Conservation (phyloP, 2,113 vertebrate species). For the Percina caprodes region DNA sequence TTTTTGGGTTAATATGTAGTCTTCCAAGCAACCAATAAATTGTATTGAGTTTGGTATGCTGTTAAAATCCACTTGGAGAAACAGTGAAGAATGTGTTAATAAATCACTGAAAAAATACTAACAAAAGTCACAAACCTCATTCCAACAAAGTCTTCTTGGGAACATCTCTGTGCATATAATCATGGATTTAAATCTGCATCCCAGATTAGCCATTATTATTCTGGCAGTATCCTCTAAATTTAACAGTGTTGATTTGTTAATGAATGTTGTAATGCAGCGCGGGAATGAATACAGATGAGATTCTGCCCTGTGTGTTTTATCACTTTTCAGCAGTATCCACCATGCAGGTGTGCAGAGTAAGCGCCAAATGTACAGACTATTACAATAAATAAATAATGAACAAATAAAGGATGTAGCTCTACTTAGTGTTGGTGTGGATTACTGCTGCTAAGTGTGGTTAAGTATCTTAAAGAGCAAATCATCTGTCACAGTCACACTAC, state of each 20-base stretch:
- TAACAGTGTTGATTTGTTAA: slow-evolving; percentile 34
- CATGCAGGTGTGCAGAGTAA: slow-evolving; percentile 8
- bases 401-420: neutral
- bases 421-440: slow-evolving; percentile 1
- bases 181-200: slow-evolving; percentile 15
- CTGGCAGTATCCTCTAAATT: slow-evolving; percentile 27
- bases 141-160: neutral
- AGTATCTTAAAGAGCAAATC: slow-evolving; percentile 1
- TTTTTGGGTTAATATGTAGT: neutral
- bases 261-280: slow-evolving; percentile 40
- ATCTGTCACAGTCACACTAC: neutral
- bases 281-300: slow-evolving; percentile 37
- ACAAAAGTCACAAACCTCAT: neutral
- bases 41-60: neutral
- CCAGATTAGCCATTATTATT: slow-evolving; percentile 23
- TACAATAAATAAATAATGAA: slow-evolving; percentile 10
- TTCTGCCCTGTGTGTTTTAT: slow-evolving; percentile 28
- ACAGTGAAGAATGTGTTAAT: neutral
- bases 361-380: neutral
- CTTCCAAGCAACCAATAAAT: neutral
- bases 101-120: neutral
- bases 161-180: neutral
- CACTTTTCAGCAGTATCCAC: slow-evolving; percentile 6
- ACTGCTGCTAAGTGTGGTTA: slow-evolving; percentile 7
- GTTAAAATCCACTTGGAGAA: neutral